These are phyloP conservation scores for Premnoplex brunnescens DNA, from an alignment of 2,797 vertebrate species.

Conservation along the genomic window DNA sequence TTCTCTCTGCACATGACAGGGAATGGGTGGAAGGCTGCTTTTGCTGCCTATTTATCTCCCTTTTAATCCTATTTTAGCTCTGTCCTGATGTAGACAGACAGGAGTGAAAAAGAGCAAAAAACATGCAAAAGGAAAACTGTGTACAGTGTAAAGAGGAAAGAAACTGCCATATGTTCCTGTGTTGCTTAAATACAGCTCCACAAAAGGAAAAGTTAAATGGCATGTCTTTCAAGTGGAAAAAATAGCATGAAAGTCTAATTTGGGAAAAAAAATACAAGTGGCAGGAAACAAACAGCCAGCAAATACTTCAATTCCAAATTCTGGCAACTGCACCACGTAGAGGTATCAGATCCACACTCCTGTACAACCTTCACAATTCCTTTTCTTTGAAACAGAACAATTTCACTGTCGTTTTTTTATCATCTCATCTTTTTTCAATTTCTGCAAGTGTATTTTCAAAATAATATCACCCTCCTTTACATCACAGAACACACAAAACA, in stretches of 20 bases:
- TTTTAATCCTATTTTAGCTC: not conserved
- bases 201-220: not conserved
- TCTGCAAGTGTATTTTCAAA: not conserved
- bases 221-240: not conserved
- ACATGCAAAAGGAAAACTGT: not conserved
- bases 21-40: not conserved
- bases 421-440: not conserved
- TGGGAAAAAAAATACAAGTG: not conserved
- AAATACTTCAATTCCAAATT: not conserved
- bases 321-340: accelerated
- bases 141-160: not conserved
- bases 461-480: not conserved
- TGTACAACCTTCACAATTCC: not conserved
- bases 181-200: not conserved
- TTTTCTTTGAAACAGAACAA: not conserved
- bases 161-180: not conserved
- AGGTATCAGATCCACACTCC: not conserved
- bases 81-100: not conserved
- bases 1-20: not conserved
- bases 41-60: not conserved
- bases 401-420: not conserved
- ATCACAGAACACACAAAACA: not conserved
- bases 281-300: not conserved
- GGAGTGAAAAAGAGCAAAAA: conserved; percentile 6
- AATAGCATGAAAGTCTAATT: not conserved